Base-by-base conservation (phyloP, 2,888 invertebrate species). In the Eupithecia centaureata region DNA sequence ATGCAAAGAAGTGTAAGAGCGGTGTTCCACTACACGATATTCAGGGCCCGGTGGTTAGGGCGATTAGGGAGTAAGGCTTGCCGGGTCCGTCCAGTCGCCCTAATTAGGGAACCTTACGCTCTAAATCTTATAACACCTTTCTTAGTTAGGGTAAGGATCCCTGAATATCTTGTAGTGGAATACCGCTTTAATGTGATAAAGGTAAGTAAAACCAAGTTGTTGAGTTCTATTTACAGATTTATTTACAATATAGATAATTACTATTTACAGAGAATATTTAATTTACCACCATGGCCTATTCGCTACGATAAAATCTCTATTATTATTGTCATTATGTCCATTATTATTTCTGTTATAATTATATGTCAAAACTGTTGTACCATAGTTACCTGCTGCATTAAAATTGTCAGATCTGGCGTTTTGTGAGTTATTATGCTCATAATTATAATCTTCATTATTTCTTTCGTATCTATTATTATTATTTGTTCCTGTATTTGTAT, bases 281-380 rank as follows among this genome's bases (percentile, higher is more conserved):
- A 47, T 27, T 67, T 67, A 59, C 59, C 51, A 12, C 58, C 58
- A 56, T n/a, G 28, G 54, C 28, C 54, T 56, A 56, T 30, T 56
- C n/a, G n/a, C 54, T n/a, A 56, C 54, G n/a, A 3, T n/a, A 56
- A 28, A 56, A 28, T 56, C 30, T n/a, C 28, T 30, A 59, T 68
- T 63, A 63, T 65, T 65, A 67, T 67, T 67, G 13, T 5, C 52
- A 69, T 63, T 68, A 68, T 70, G 69, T 61, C 57, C 68, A 58
- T 72, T 69, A 67, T 58, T 58, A 68, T 63, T 61, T 61, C 30
- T 38, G 28, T 67, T 67, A 68, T 22, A 33, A 18, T 67, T 67
- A 68, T n/a, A 33, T 8, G 25, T 54, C 25, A 66, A 67, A 52
- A 68, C 57, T 58, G 68, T 66, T 7, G 63, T 60, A 51, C 54